A percentile compares a stretch with the other conserved stretches of the same genome.
These are phyloP conservation scores for Malurus leucopterus DNA, from an alignment of 2,797 vertebrate genomes.

Conservation along the genomic window DNA sequence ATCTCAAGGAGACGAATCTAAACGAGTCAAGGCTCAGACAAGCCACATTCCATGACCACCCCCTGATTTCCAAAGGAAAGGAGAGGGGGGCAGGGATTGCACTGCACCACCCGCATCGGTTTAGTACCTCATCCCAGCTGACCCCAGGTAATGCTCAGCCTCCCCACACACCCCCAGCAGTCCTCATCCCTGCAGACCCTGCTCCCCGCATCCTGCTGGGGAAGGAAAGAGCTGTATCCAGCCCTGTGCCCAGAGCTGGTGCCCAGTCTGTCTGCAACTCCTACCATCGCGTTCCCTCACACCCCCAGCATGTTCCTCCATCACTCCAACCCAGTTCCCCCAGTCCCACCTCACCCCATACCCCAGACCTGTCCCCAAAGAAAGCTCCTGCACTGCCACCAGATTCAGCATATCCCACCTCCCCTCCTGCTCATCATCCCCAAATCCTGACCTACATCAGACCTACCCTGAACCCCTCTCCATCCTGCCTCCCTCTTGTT, in stretches of 20 bases:
- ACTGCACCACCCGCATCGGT: not conserved
- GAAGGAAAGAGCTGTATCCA: not conserved
- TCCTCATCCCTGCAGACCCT: not conserved
- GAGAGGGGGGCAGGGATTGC: not conserved
- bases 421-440: not conserved
- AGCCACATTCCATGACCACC: not conserved
- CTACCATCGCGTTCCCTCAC: not conserved
- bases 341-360: not conserved
- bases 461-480: not conserved
- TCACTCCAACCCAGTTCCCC: not conserved
- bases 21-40: not conserved
- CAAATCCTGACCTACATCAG: not conserved
- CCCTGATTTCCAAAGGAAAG: not conserved
- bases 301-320: fast-evolving
- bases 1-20: not conserved
- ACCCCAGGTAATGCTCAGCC: not conserved
- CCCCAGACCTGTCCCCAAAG: not conserved
- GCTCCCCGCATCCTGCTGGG: no score
- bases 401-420: not conserved
- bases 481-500: not conserved
- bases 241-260: not conserved
- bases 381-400: not conserved
- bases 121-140: not conserved
- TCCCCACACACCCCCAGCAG: not conserved
- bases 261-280: not conserved